Conservation (phyloP, 92 coral and sea anemone species). For the Epizoanthus ramosus region DNA sequence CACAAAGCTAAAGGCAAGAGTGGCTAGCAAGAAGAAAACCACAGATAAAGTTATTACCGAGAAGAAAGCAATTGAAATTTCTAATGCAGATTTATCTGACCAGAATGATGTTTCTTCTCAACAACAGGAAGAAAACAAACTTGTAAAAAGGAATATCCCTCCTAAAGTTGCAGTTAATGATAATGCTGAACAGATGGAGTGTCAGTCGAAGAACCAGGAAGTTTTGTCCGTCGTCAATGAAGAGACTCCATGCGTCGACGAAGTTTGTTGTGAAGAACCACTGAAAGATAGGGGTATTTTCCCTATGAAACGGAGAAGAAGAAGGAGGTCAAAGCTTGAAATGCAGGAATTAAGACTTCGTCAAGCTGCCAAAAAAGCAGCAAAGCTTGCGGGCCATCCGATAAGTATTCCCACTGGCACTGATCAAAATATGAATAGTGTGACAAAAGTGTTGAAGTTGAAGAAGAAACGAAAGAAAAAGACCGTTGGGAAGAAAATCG, state of each 20-base stretch:
- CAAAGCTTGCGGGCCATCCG: neutral
- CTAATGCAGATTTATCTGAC: conserved; percentile 33
- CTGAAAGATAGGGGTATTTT: conserved; percentile 29
- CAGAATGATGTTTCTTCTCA: conserved; percentile 18
- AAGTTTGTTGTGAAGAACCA: conserved; percentile 14
- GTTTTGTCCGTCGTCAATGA: conserved; percentile 1
- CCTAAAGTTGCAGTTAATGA: neutral
- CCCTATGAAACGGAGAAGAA: conserved; percentile 38
- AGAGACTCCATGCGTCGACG: neutral
- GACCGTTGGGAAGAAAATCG: neutral
- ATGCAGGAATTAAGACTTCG: conserved; percentile 27
- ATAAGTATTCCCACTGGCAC: conserved; percentile 8
- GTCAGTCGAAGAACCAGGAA: neutral
- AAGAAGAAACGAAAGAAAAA: conserved; percentile 36
- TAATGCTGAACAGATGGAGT: neutral
- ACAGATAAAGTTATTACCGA: conserved; percentile 26
- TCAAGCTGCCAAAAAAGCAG: conserved; percentile 20
- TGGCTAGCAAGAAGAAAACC: neutral
- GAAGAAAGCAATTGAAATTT: conserved; percentile 30
- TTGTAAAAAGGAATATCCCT: conserved; percentile 13
- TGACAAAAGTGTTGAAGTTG: neutral
- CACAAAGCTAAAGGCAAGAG: neutral
- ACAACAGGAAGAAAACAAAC: conserved; percentile 14
- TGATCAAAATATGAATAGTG: conserved; percentile 15
- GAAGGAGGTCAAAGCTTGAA: conserved; percentile 40